Evolutionary conservation across 2,888 invertebrate genomes (phyloP), one percentile per base, ranked within the genome.

Genomic region (Morpho achilles): DNA sequence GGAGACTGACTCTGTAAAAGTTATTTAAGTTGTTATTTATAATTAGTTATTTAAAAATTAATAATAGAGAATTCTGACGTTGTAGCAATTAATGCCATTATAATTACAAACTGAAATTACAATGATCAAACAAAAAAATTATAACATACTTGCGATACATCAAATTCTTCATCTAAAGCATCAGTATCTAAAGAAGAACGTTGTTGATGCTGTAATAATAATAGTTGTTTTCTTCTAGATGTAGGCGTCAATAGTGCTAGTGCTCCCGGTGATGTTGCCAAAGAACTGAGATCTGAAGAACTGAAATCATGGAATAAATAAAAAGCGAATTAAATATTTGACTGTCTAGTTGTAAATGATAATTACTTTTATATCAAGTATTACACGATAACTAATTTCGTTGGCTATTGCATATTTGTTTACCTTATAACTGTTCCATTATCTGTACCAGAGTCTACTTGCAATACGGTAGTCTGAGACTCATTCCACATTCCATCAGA

Each of bases 401-500:
- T 32, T 32, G 32, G 5, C 42, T 9, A 43, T 43, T 32, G 5
- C 5, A 8, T 8, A 39, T 46, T 23, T 16, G 23, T 48, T 39
- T 71, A 89, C 91, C 91, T 91, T 68, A 93, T 81, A 0, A 92
- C 91, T 1, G 93, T 92, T 46, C 93, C 93, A 77, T 93, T 93
- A 70, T 93, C 93, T 10, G 93, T 93, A 47, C 93, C 93, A 10
- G 94, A 93, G 74, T 95, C 96, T 1, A 93, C 93, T 83, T 95
- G 95, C 43, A 96, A 89, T 10, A 96, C 95, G 0, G 96, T 96
- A 7, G 95, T 94, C 86, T 97, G 96, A 8, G 96, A 96, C 86
- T 96, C 96, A 83, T 96, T 97, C 96, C 96, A 96, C 73, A 96
- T 94, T 53, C 96, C 95, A 76, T 97, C 96, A 50, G 96, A 96